Evolutionary conservation across 1,140 invertebrate species (phyloP).

Genomic region (Drosophila asahinai): DNA sequence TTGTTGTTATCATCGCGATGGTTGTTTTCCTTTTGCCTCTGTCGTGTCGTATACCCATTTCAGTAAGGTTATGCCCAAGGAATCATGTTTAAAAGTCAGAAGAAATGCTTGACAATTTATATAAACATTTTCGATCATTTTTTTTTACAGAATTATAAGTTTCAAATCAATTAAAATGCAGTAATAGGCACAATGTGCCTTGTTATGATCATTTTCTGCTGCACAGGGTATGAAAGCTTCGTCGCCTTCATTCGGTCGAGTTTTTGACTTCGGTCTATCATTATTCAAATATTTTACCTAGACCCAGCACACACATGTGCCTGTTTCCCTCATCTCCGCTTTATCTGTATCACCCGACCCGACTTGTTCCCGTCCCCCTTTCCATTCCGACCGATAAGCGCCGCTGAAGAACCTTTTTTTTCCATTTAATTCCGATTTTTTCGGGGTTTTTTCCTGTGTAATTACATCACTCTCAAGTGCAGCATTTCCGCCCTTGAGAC

Average conservation of each 20-base stretch:
- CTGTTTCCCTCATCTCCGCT: constrained; percentile 31
- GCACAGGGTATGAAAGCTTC: neutral
- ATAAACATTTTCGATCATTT: neutral
- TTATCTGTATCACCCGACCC: constrained; percentile 1
- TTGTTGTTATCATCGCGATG: constrained; percentile 64
- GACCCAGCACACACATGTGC: constrained; percentile 7
- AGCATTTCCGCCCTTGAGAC: constrained; percentile 63
- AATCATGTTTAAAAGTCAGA: neutral
- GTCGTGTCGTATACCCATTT: neutral
- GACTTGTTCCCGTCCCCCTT: neutral
- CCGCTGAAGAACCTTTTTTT: constrained; percentile 41
- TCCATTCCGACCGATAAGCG: constrained; percentile 17
- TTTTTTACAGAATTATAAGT: neutral
- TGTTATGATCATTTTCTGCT: neutral
- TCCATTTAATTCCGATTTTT: constrained; percentile 36
- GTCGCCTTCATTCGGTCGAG: constrained; percentile 8
- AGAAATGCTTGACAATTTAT: neutral
- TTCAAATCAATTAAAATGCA: neutral
- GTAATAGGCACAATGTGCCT: too few relatives aligned
- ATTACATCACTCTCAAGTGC: constrained; percentile 70
- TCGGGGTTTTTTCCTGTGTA: constrained; percentile 39
- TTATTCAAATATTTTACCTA: constrained; percentile 82
- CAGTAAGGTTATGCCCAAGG: too few relatives aligned
- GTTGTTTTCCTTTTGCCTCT: neutral
- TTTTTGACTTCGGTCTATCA: constrained; percentile 65